phyloP scores from a whole-genome alignment of 2,113 vertebrate species.

The Phocoena sinus region DNA sequence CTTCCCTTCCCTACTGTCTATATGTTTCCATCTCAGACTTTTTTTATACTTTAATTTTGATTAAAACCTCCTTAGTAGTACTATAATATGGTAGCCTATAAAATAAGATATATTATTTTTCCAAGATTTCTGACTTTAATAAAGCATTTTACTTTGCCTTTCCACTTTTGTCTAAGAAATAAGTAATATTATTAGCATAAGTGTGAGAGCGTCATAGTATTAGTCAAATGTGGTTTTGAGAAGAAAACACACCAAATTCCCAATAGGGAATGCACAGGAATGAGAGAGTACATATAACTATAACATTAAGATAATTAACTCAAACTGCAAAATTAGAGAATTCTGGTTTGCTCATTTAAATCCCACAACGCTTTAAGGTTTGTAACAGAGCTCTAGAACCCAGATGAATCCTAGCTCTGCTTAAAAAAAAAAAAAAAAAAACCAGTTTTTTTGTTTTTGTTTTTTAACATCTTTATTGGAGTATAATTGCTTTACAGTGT shows the following conservation, averaged over 20 bases:
- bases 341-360: not conserved
- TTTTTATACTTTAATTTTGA: conserved; percentile 5
- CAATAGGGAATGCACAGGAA: not conserved
- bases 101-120: not conserved
- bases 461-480: no score
- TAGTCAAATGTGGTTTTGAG: not conserved
- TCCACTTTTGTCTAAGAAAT: not conserved
- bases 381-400: not conserved
- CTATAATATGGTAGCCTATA: not conserved
- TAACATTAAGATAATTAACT: not conserved
- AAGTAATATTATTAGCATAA: not conserved
- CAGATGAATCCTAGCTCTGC: not conserved
- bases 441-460: no score
- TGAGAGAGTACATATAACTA: not conserved
- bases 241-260: not conserved
- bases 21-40: not conserved
- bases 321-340: not conserved
- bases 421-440: not conserved
- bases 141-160: not conserved
- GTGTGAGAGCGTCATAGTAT: not conserved
- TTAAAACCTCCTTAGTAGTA: not conserved
- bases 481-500: no score
- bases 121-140: not conserved
- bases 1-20: not conserved
- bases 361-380: not conserved